These are phyloP conservation scores for Torymus tubicola DNA, from an alignment of 2,888 invertebrate genomes.

Conservation along the genomic window DNA sequence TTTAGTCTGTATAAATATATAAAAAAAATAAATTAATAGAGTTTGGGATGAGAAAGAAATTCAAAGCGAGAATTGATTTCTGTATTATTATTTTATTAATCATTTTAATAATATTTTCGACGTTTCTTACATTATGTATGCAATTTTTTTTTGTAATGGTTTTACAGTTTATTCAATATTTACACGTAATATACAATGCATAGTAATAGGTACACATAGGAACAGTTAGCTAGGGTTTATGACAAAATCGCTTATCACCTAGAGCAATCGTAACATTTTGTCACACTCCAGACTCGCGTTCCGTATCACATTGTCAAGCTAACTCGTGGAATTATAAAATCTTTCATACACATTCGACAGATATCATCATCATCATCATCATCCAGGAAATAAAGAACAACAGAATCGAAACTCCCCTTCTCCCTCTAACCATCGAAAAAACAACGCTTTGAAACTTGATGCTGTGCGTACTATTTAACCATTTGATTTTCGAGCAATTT, in stretches of 20 bases:
- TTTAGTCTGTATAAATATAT: too few species aligned
- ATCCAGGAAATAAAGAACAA: slow-evolving; percentile 22
- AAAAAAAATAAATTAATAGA: too few species aligned
- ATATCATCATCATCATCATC: not conserved
- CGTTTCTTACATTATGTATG: slow-evolving; percentile 48
- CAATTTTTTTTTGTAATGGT: slow-evolving; percentile 63
- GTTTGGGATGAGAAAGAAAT: too few species aligned
- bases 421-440: not conserved
- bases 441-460: slow-evolving; percentile 23
- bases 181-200: slow-evolving; percentile 73
- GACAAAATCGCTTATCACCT: slow-evolving; percentile 46
- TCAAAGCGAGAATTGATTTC: not conserved
- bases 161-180: slow-evolving; percentile 72
- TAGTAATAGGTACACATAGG: slow-evolving; percentile 66
- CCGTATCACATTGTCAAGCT: slow-evolving; percentile 57
- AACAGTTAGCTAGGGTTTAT: slow-evolving; percentile 71
- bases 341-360: slow-evolving; percentile 31
- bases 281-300: slow-evolving; percentile 38
- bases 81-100: slow-evolving; percentile 45
- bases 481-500: slow-evolving; percentile 40
- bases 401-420: slow-evolving; percentile 16
- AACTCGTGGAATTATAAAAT: slow-evolving; percentile 55
- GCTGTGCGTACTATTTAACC: slow-evolving; percentile 41
- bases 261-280: slow-evolving; percentile 50
- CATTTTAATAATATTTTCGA: slow-evolving; percentile 47